Percentiles rank a stretch among this genome's conserved stretches.
Evolutionary conservation across 2,113 vertebrate species (phyloP).

Genomic region (Cebus imitator): DNA sequence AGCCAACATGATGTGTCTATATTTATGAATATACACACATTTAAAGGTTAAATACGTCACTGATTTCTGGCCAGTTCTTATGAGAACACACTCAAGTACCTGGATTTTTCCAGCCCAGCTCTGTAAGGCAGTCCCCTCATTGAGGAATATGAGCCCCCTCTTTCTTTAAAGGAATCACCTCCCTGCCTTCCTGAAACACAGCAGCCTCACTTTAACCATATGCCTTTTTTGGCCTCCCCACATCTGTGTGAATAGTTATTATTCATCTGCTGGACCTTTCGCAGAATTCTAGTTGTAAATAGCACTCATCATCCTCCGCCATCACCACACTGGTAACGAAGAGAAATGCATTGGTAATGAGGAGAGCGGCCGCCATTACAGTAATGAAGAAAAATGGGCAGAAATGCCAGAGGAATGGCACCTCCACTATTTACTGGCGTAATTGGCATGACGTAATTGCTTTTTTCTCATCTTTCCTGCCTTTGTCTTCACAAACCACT

Average conservation of each 20-base stretch:
- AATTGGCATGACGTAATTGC: slow-evolving; percentile 55
- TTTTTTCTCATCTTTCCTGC: slow-evolving; percentile 11
- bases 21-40: neutral
- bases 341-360: slow-evolving; percentile 52
- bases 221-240: neutral
- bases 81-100: neutral
- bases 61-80: neutral
- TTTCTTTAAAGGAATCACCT: neutral
- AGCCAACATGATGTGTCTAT: neutral
- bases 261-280: slow-evolving; percentile 39
- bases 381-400: slow-evolving; percentile 72
- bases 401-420: slow-evolving; percentile 35
- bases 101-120: neutral
- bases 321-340: slow-evolving; percentile 48
- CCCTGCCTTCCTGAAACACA: neutral
- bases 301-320: slow-evolving; percentile 1
- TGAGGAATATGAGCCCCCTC: neutral
- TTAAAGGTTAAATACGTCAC: neutral
- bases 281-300: slow-evolving; percentile 36
- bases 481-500: slow-evolving; percentile 50
- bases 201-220: neutral
- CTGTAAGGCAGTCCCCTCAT: neutral
- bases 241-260: slow-evolving; percentile 47
- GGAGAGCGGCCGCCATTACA: neutral
- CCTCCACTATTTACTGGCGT: neutral